Evolutionary conservation across 2,113 vertebrate species (phyloP).

Genomic region (Paradoxurus hermaphroditus): DNA sequence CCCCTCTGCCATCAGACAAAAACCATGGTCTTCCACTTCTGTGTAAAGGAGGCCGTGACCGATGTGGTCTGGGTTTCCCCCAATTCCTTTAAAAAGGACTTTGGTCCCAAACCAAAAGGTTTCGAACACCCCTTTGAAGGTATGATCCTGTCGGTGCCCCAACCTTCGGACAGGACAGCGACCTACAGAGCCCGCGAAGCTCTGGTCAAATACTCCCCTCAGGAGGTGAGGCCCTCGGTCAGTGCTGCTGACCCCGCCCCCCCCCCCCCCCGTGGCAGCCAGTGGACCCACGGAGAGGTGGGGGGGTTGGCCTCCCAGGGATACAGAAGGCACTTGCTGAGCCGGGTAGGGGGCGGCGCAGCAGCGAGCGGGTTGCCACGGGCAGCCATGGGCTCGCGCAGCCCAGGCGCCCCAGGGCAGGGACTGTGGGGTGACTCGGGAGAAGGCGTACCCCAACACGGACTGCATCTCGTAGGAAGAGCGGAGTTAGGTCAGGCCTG

Average conservation of each 20-base stretch:
- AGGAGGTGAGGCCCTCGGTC: rapidly evolving
- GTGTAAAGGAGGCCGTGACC: not conserved
- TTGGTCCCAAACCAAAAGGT: not conserved
- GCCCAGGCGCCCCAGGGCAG: rapidly evolving
- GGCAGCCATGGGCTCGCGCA: not conserved
- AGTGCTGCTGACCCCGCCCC: not conserved
- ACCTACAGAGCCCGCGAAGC: not conserved
- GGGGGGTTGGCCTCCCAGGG: not conserved
- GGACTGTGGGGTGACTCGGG: rapidly evolving
- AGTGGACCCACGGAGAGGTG: not conserved
- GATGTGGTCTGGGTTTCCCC: not conserved
- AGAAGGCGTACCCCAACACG: too few relatives aligned
- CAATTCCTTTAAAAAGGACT: not conserved
- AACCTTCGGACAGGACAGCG: not conserved
- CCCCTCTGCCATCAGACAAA: not conserved
- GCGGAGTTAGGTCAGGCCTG: too few relatives aligned
- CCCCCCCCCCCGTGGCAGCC: not conserved
- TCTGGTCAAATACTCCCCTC: not conserved
- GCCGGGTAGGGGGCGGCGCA: rapidly evolving
- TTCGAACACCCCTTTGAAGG: not conserved
- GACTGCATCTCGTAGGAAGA: not conserved
- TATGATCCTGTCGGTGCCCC: too few relatives aligned
- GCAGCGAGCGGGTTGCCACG: not conserved
- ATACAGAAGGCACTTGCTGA: not conserved
- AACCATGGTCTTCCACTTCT: not conserved